Base-by-base conservation (phyloP, 2,797 vertebrate species). In the Fistularia commersonii region DNA sequence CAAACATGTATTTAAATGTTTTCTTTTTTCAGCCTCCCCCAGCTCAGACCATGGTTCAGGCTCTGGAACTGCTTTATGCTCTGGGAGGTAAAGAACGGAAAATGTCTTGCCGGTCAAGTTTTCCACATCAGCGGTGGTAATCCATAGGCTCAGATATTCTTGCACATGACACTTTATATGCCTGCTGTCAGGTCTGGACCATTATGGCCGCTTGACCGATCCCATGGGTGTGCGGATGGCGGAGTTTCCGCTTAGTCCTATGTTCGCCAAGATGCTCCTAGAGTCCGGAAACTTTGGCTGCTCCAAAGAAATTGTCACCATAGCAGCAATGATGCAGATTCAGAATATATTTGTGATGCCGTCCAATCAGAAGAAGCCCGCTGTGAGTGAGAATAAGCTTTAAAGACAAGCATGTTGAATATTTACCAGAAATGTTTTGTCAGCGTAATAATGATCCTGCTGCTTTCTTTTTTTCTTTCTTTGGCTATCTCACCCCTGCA, bases 261-360 rank as follows among this genome's bases (percentile, higher is more conserved):
- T 99, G 97, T 99, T 98, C 80, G 95, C 97, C 46, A 99, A 98
- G 88, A 99, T 99, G 96, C 90, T 99, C 43, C 89, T 99, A 6
- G 97, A 98, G 74, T 99, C 97, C 1, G 97, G 96, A 61, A 98
- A 94, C 81, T 98, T 95, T 48, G 93, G 95, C 78, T 99, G 97
- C 84, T 99, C 97, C 60, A 94, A 97, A 75, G 97, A 98, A 85
- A 93, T 99, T 32, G 86, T 97, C 59, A 97, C 93, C 77, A 98
- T 99, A 46, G 96, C 95, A 4, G 93, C 97, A 46, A 99, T 98
- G 97, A 99, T 98, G 96, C 97, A 99, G 84, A 99, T 99, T 80
- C 97, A 98, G 79, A 99, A 99, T 72, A 85, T 98, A 55, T 98
- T 99, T 70, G 57, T 91, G 11, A 77, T 92, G 40, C 95, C 95